Evolutionary conservation across 2,797 vertebrate genomes (phyloP), one percentile per base, ranked within the genome.

Genomic region (Acanthis flammea): DNA sequence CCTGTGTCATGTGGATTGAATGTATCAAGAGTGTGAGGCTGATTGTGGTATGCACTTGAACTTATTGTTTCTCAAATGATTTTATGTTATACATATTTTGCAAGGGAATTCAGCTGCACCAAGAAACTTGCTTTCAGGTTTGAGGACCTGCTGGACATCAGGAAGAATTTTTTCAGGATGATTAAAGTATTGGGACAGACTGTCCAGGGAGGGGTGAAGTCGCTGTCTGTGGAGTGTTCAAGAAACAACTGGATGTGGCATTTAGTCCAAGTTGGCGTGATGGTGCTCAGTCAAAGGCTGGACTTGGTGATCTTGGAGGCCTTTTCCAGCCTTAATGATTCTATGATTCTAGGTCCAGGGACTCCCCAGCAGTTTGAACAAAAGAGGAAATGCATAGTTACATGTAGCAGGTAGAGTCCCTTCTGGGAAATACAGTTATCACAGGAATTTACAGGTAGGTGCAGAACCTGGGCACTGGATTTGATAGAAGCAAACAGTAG

Each of bases 161-260:
- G 45, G 17, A 45, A 33, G 9, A 22, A 7, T 45, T 39, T 66
- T 72, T 66, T 47, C 33, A 33, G 39, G 17, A n/a, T 39, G 24
- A 11, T 39, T 80, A 58, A 51, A 60, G 17, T 30, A 23, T 66
- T 45, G 39, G 17, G 58, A 39, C 7, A 4, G 30, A 24, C 4
- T 80, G 45, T 30, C 14, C 45, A 22, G 30, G 33, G 60, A 30
- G 14, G 21, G 44, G 2, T 53, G 30, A 33, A 33, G 33, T 58
- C 45, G 27, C 35, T 33, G 12, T 30, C 58, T n/a, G 3, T 60
- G 14, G 8, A 25, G 14, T 25, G 37, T 39, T 87, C 19, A 45
- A 25, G 37, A 33, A 65, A 33, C 1, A 6, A 9, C 44, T 24
- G 44, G 51, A 21, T 0, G 0, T 51, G 39, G 12, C n/a, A 25